Base-by-base conservation (phyloP, 2,797 vertebrate species). In the Oreortyx pictus region DNA sequence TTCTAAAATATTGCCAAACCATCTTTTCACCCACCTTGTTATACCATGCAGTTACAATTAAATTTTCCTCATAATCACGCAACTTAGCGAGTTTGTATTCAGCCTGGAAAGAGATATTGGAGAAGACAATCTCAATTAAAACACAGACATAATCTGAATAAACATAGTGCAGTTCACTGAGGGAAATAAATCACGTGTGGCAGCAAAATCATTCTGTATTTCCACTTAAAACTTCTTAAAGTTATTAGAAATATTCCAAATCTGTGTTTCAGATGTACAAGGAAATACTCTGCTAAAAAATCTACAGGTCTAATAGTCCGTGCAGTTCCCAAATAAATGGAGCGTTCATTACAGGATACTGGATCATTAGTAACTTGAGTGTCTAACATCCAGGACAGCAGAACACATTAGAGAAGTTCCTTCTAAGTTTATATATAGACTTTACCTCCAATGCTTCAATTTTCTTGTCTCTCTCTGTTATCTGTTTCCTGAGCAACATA, bases 31-130 rank as follows among this genome's bases (percentile, higher is more conserved):
- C 91, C 94, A 99, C 99, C 98, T 99, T 99, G 96, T 99, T 99
- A 94, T 99, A 99, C 99, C 99, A 99, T 0, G 99, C 99, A 18
- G 99, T 99, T 50, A 99, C 99, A 81, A 99, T 99, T 86, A 99
- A 97, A 94, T 99, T 99, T 97, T 99, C 99, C 96, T 99, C 99
- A 56, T 98, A 98, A 81, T 99, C 99, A 92, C 98, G 98, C 74
- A 99, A 97, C 95, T 98, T 98, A 64, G 98, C 98, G 93, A 99
- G 98, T 93, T 99, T 99, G 98, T 98, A 99, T 77, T 99, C 98
- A 85, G 98, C 98, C 99, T 99, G 86, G 35, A 89, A 86, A 56
- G 20, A 81, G 46, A 68, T 3, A 66, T 54, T 0, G 67, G 22
- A 56, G 47, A 74, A 71, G 41, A n/a, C 7, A 65, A 76, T 6